Evolutionary conservation across 2,797 vertebrate genomes (phyloP).

Genomic region (Falco columbarius): DNA sequence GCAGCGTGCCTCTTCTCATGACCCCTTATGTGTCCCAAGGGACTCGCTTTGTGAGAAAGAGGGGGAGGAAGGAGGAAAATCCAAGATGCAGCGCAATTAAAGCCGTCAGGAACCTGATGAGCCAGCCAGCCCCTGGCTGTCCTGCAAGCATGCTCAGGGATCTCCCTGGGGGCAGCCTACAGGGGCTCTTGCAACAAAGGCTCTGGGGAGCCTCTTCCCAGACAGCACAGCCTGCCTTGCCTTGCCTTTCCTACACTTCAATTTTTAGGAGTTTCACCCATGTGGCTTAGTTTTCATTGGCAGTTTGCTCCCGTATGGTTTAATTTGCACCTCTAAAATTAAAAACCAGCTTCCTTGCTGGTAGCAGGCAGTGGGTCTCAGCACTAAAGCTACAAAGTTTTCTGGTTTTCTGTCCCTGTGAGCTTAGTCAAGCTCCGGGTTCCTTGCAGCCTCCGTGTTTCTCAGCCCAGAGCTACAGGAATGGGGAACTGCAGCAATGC

Average conservation of each 20-base stretch:
- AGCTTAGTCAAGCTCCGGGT: background rate
- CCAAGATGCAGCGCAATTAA: background rate
- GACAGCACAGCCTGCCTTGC: background rate
- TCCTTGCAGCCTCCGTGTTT: background rate
- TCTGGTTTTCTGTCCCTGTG: background rate
- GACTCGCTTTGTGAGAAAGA: background rate
- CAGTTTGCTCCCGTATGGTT: background rate
- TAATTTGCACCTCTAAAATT: slow-evolving; percentile 59
- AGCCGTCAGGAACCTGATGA: background rate
- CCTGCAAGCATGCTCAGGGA: background rate
- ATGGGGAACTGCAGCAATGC: background rate
- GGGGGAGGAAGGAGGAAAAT: background rate
- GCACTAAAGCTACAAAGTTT: background rate
- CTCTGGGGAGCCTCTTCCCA: background rate
- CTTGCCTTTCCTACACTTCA: background rate
- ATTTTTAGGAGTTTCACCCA: background rate
- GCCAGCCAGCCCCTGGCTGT: background rate
- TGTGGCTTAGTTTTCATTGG: background rate
- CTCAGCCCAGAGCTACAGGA: background rate
- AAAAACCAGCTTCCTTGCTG: slow-evolving; percentile 26
- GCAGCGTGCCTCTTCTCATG: rapidly evolving
- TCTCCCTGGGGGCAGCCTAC: background rate
- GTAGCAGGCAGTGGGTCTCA: background rate
- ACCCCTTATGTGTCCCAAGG: background rate
- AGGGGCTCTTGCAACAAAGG: background rate